Conservation (phyloP, 2,797 vertebrate species). For the Hylomyscus alleni region DNA sequence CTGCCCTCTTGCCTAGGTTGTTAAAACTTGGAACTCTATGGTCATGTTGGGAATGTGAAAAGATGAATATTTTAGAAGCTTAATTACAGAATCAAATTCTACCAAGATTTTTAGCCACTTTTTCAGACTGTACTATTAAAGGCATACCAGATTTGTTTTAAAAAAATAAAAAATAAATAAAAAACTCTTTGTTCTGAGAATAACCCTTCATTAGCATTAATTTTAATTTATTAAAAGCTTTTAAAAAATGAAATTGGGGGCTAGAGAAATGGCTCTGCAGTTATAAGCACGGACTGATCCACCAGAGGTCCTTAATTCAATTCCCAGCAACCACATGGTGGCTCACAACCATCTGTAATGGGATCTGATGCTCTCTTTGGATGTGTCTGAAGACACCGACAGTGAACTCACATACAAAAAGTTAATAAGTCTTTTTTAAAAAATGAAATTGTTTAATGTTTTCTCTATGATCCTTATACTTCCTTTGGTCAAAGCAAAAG, state of each 20-base stretch:
- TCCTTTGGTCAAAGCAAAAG: conserved; percentile 47
- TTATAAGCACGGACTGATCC: too few species aligned
- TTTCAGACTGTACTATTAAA: conserved; percentile 34
- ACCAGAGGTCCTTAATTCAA: too few species aligned
- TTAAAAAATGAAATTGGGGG: neutral
- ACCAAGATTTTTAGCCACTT: conserved; percentile 35
- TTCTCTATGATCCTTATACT: neutral
- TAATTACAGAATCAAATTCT: conserved; percentile 55
- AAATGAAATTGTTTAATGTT: neutral
- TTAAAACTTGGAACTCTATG: conserved; percentile 3
- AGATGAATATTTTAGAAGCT: conserved; percentile 51
- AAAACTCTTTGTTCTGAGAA: neutral
- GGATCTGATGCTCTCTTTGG: too few species aligned
- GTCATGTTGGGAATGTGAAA: conserved; percentile 22
- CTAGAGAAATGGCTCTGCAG: too few species aligned
- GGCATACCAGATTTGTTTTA: neutral
- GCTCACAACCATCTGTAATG: too few species aligned
- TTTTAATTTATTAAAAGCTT: conserved; percentile 57
- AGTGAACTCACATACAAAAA: too few species aligned
- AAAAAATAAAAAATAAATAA: neutral
- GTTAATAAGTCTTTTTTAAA: too few species aligned
- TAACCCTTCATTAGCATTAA: conserved; percentile 60
- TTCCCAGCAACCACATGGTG: too few species aligned
- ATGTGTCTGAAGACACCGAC: too few species aligned
- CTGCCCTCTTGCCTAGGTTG: neutral